phyloP scores from a whole-genome alignment of 2,888 invertebrate species.

The Lampropteryx suffumata region DNA sequence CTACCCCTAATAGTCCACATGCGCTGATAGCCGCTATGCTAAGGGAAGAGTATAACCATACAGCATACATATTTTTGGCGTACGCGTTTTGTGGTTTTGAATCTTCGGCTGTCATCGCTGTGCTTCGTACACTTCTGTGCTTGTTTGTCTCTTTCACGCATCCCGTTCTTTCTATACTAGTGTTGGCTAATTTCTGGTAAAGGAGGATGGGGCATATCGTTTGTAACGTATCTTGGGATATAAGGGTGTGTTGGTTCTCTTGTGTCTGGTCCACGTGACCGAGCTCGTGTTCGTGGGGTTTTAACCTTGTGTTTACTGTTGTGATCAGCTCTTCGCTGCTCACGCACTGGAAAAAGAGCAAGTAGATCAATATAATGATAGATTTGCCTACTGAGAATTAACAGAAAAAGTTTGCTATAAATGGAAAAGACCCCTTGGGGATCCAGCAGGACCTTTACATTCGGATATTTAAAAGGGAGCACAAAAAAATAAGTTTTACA shows the following conservation, averaged over 20 bases:
- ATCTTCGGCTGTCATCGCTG: constrained; percentile 10
- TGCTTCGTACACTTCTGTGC: constrained; percentile 22
- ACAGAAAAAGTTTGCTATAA: no score
- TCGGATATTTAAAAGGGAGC: no score
- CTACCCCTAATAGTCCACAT: constrained; percentile 93
- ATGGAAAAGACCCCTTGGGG: no score
- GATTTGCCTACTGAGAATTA: no score
- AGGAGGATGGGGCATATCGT: constrained; percentile 86
- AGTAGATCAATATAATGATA: not conserved
- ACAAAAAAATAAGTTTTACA: no score
- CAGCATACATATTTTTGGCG: constrained; percentile 73
- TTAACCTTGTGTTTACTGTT: constrained; percentile 68
- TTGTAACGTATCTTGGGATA: constrained; percentile 66
- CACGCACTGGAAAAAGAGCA: constrained; percentile 69
- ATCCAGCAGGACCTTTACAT: no score
- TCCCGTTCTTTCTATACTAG: constrained; percentile 77
- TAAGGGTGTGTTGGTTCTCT: constrained; percentile 45
- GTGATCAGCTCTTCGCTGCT: constrained; percentile 72
- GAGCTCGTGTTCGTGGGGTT: constrained; percentile 55
- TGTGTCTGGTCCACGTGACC: constrained; percentile 41
- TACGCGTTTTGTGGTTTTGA: constrained; percentile 48
- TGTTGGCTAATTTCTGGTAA: constrained; percentile 84
- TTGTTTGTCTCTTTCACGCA: constrained; percentile 74
- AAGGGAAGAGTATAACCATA: constrained; percentile 92
- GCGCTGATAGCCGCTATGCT: constrained; percentile 93